Conservation (phyloP, 1,140 invertebrate genomes). For the Triops longicaudatus region DNA sequence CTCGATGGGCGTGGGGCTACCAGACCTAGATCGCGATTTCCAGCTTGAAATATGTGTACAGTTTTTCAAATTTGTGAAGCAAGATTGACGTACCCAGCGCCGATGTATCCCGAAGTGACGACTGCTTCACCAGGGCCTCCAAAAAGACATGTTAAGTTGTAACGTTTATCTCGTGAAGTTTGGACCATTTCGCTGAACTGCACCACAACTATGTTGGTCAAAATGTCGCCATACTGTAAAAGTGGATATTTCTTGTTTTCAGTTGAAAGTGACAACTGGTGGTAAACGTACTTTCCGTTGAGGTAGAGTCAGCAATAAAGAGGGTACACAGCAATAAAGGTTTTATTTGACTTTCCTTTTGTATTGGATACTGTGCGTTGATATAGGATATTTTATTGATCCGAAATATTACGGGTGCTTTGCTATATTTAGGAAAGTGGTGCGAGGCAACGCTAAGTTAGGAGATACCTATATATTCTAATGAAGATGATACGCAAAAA, state of each 20-base stretch:
- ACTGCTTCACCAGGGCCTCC: slow-evolving; percentile 83
- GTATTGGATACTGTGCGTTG: no score
- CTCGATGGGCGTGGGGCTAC: slow-evolving; percentile 82
- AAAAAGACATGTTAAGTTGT: slow-evolving; percentile 84
- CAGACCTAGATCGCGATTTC: slow-evolving; percentile 49
- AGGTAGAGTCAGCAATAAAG: no score
- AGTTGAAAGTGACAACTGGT: no score
- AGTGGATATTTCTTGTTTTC: neutral
- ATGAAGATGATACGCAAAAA: no score
- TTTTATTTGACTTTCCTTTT: no score
- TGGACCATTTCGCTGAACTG: slow-evolving; percentile 89
- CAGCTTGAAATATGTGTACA: slow-evolving; percentile 5
- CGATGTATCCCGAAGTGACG: slow-evolving; percentile 86
- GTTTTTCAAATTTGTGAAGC: neutral
- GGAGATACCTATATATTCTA: no score
- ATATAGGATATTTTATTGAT: no score
- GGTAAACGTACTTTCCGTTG: no score
- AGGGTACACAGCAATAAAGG: no score
- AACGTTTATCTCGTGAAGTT: slow-evolving; percentile 79
- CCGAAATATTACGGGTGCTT: no score
- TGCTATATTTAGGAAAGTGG: no score
- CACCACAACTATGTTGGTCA: slow-evolving; percentile 89
- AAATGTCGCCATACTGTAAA: slow-evolving; percentile 73
- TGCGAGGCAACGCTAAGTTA: no score
- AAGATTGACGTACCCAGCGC: slow-evolving; percentile 71